Percentiles rank a stretch among this genome's conserved stretches.
These are phyloP conservation scores for Alaudala cheleensis DNA, from an alignment of 2,113 vertebrate species.

Conservation along the genomic window DNA sequence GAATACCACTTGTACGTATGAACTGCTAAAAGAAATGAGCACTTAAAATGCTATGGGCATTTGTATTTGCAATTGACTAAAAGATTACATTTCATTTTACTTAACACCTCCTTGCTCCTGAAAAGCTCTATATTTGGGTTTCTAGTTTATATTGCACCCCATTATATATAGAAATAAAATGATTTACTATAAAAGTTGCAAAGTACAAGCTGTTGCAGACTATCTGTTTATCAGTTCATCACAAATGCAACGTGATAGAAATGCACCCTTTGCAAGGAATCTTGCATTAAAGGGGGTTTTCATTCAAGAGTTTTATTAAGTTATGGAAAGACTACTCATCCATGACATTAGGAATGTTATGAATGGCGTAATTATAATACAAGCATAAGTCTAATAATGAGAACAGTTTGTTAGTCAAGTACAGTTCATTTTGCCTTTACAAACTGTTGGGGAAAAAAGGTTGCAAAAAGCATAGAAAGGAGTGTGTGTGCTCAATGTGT, in stretches of 20 bases:
- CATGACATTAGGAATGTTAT: neutral
- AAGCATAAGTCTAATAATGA: neutral
- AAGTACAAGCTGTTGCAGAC: neutral
- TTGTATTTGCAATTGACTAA: neutral
- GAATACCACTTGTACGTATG: accelerated
- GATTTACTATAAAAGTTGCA: neutral
- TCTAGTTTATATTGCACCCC: neutral
- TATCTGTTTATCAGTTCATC: neutral
- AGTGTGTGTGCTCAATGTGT: accelerated
- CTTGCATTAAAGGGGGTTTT: neutral
- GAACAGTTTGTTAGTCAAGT: neutral
- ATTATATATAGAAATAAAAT: neutral
- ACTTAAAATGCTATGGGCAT: neutral
- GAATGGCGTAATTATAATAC: neutral
- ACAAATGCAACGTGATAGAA: neutral
- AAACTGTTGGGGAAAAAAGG: neutral
- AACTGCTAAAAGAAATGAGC: neutral
- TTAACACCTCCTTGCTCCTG: neutral
- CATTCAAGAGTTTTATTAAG: neutral
- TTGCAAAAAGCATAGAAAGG: neutral
- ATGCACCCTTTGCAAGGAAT: neutral
- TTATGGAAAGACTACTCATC: neutral
- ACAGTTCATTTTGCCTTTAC: neutral
- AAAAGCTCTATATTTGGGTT: neutral
- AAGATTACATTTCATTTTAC: neutral